Conservation (phyloP, 92 coral and sea anemone genomes). For the Siderastrea siderea region DNA sequence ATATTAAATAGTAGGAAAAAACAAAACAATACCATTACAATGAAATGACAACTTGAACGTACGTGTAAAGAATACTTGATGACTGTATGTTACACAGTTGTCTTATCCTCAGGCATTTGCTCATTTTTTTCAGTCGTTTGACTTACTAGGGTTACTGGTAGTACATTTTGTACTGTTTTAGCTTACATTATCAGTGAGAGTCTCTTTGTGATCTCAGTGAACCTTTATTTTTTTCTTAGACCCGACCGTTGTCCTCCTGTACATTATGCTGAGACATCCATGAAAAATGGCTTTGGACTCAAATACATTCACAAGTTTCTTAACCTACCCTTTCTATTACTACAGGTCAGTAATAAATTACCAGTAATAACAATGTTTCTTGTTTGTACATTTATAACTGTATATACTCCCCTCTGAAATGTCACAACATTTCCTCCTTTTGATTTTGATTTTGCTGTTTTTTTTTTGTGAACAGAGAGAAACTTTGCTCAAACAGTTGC, state of each 20-base stretch:
- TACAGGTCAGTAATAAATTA: conserved; percentile 76
- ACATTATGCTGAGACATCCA: conserved; percentile 91
- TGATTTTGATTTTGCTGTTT: not conserved
- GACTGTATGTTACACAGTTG: not conserved
- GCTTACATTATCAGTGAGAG: too few species aligned
- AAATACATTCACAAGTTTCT: conserved; percentile 97
- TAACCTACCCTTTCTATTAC: conserved; percentile 89
- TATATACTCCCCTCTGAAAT: not conserved
- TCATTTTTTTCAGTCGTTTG: not conserved
- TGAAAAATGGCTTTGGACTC: conserved; percentile 99
- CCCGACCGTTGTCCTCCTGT: conserved; percentile 91
- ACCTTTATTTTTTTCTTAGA: conserved; percentile 33
- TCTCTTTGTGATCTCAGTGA: not conserved
- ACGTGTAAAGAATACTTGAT: too few species aligned
- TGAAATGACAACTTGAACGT: too few species aligned
- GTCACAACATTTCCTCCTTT: not conserved
- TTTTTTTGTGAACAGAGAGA: conserved; percentile 77
- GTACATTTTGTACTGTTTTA: too few species aligned
- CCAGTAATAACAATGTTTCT: too few species aligned
- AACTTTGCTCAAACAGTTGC: conserved; percentile 89
- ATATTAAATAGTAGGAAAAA: too few species aligned
- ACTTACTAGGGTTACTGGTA: not conserved
- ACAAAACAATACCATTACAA: too few species aligned
- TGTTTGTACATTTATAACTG: too few species aligned
- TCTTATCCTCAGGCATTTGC: not conserved